These are phyloP conservation scores for Nasonia oneida DNA, from an alignment of 2,888 invertebrate genomes.

Conservation along the genomic window DNA sequence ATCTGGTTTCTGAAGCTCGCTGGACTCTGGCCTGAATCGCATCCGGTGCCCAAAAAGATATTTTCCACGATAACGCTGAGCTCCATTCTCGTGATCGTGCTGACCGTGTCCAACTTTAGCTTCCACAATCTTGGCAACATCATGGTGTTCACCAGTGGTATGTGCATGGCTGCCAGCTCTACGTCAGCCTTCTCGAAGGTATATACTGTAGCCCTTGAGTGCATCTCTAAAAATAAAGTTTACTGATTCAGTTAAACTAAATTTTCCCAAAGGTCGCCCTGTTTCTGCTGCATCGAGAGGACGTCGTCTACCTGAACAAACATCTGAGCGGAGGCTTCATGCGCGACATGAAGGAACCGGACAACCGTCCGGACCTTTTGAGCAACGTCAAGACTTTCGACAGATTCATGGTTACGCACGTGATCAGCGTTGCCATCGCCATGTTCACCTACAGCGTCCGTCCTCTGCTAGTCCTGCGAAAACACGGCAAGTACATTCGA, in stretches of 20 bases:
- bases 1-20: not conserved
- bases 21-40: not conserved
- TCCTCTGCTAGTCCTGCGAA: not conserved
- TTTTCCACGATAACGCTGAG: not conserved
- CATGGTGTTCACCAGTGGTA: not conserved
- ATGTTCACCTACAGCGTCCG: not conserved
- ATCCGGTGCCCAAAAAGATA: not conserved
- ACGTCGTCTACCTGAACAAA: constrained; percentile 8
- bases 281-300: constrained; percentile 3
- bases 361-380: constrained; percentile 5
- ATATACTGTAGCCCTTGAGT: too few species aligned
- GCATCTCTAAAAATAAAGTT: too few species aligned
- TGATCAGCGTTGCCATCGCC: not conserved
- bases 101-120: constrained; percentile 4
- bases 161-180: not conserved
- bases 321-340: not conserved
- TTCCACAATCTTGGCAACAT: not conserved
- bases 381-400: not conserved
- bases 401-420: not conserved
- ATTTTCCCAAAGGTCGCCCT: not conserved
- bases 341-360: not conserved
- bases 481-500: constrained; percentile 34
- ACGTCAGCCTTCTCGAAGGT: not conserved
- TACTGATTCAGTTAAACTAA: too few species aligned
- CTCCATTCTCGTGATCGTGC: not conserved